phyloP scores from a whole-genome alignment of 1,140 invertebrate genomes.

The Protaetia brevitarsis region DNA sequence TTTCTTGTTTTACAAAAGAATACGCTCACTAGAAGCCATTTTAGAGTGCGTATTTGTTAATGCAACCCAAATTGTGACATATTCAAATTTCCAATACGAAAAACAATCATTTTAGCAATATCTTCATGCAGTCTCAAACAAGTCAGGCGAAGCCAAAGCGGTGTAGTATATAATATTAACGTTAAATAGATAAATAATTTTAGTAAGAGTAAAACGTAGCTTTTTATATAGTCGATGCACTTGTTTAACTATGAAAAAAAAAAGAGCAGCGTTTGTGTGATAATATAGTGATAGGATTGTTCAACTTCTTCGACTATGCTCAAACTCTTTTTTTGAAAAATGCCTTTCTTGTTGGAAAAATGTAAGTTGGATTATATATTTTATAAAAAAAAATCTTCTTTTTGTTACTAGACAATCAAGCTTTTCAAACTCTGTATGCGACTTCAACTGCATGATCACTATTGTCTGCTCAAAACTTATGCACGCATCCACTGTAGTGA shows the following conservation, averaged over 20 bases:
- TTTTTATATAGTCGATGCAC: not conserved
- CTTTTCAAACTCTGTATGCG: not conserved
- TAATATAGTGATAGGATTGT: too few relatives aligned
- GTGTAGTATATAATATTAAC: not conserved
- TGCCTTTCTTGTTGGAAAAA: too few relatives aligned
- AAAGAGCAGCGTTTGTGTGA: not conserved
- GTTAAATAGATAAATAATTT: not conserved
- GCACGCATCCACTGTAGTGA: not conserved
- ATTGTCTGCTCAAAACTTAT: not conserved
- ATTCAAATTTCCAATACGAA: not conserved
- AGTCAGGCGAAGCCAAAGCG: not conserved
- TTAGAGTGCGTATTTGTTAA: not conserved
- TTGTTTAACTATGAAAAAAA: too few relatives aligned
- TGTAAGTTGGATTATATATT: too few relatives aligned
- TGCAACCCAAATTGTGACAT: not conserved
- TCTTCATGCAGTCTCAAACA: slow-evolving; percentile 7
- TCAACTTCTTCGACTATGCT: too few relatives aligned
- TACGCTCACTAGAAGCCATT: too few relatives aligned
- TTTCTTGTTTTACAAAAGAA: too few relatives aligned
- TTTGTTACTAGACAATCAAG: not conserved
- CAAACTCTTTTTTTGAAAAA: too few relatives aligned
- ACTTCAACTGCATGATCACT: not conserved
- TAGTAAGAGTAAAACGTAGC: not conserved
- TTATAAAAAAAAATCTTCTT: not conserved
- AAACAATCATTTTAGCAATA: slow-evolving; percentile 13